Percentiles rank a stretch among this genome's conserved stretches.
phyloP scores from a whole-genome alignment of 2,888 invertebrate species.

The Caenorhabditis afra region DNA sequence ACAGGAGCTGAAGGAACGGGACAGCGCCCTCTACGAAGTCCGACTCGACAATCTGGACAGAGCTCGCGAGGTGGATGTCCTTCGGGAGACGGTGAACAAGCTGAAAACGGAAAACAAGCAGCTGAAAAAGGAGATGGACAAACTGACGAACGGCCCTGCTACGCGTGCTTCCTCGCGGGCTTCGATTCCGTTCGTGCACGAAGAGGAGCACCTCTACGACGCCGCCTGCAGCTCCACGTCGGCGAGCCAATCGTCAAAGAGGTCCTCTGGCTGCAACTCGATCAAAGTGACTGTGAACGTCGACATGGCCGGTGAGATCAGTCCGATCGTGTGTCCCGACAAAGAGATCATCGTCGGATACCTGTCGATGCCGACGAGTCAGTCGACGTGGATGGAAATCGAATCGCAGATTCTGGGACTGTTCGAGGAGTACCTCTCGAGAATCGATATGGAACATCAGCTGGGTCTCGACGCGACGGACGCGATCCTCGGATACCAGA shows the following conservation, averaged over 20 bases:
- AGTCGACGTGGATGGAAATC: conserved; percentile 73
- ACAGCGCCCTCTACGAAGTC: conserved; percentile 92
- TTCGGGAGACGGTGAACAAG: conserved; percentile 96
- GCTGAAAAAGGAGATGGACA: conserved; percentile 94
- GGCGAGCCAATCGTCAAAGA: conserved; percentile 35
- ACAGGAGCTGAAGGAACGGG: conserved; percentile 94
- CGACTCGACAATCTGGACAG: conserved; percentile 95
- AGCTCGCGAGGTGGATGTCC: conserved; percentile 95
- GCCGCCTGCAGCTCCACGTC: conserved; percentile 65
- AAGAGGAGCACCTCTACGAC: conserved; percentile 75
- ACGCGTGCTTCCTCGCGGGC: conserved; percentile 75
- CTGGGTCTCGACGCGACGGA: conserved; percentile 88
- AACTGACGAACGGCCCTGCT: conserved; percentile 81
- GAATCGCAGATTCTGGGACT: conserved; percentile 71
- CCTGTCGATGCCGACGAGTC: conserved; percentile 65
- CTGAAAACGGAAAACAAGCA: conserved; percentile 98
- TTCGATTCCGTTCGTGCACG: conserved; percentile 71
- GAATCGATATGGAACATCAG: conserved; percentile 93
- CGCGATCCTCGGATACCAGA: conserved; percentile 92
- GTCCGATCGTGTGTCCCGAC: conserved; percentile 66
- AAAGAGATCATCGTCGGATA: conserved; percentile 77
- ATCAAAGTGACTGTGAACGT: conserved; percentile 72
- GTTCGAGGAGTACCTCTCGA: conserved; percentile 85
- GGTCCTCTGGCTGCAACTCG: conserved; percentile 70
- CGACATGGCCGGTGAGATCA: conserved; percentile 70